Evolutionary conservation across 2,888 invertebrate species (phyloP), one percentile per base, ranked within the genome.

Genomic region (Napeogenes inachia): DNA sequence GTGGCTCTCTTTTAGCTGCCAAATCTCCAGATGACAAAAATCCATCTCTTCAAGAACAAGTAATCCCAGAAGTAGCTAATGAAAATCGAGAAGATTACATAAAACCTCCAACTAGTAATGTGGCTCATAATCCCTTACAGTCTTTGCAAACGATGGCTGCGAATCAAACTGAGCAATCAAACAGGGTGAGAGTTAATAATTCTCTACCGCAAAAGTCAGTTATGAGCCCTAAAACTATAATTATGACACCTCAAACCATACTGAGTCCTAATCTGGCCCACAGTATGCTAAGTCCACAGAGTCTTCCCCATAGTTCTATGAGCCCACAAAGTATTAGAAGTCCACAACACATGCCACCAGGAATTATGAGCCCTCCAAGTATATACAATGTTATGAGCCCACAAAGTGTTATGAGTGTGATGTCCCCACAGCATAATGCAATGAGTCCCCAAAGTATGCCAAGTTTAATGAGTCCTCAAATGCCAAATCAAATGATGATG

Each of bases 401-500:
- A 2, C 89, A 89, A 66, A 89, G 86, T 61, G 86, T 84, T 2
- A 88, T 89, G 89, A 89, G 89, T 60, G 89, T 89, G n/a, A 89
- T 89, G 88, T 89, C 88, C 47, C 88, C 89, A 4, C 89, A 85
- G 69, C 87, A 90, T 62, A 89, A 87, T 50, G 87, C 84, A 0
- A 88, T 90, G 89, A 90, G 89, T 63, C 89, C 90, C 2, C 88
- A 89, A 71, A 89, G 87, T 61, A 87, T 88, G 81, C 89, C 85
- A 66, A 87, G 86, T 55, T 68, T 89, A 10, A 82, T 89, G 87
- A 89, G 89, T 66, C 89, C 89, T 13, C 89, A 87, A 73, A 87
- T 88, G 83, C 75, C 89, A 1, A 89, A 82, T 68, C 89, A 89
- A 72, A 86, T 89, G 65, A 83, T 86, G 76, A 89, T 90, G 90